Evolutionary conservation across 2,797 vertebrate genomes (phyloP).

Genomic region (Eidolon dupreanum): DNA sequence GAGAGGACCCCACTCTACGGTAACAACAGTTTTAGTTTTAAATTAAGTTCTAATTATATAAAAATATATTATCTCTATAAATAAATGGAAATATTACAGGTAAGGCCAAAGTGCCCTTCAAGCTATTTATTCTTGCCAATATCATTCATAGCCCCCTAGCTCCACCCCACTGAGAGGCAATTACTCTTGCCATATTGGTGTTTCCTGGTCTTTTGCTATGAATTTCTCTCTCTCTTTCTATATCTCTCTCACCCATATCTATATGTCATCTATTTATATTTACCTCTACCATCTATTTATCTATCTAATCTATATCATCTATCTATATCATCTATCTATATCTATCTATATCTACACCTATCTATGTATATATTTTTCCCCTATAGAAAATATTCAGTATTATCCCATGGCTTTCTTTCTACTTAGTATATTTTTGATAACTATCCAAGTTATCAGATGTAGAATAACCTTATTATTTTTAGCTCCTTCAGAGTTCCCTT

Average conservation of each 20-base stretch:
- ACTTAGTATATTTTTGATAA: background rate
- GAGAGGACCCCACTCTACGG: too few relatives aligned
- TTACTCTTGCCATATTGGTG: background rate
- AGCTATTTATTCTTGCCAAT: background rate
- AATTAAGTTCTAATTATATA: conserved; percentile 16
- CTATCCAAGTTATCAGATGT: background rate
- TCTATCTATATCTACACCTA: background rate
- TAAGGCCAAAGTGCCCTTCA: background rate
- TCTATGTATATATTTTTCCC: background rate
- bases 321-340: background rate
- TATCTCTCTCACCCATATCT: background rate
- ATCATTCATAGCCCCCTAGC: background rate
- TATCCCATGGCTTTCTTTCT: background rate
- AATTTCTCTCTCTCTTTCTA: background rate
- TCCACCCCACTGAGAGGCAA: background rate
- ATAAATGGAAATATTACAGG: background rate
- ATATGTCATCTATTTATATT: background rate
- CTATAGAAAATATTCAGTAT: background rate
- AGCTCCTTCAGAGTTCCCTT: background rate
- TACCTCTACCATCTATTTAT: background rate
- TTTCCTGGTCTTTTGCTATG: background rate
- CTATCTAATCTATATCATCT: background rate
- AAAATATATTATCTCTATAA: background rate
- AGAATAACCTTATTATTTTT: background rate
- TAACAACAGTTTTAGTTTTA: background rate